Conservation (phyloP, 2,113 vertebrate genomes). For the Prietella phreatophila region DNA sequence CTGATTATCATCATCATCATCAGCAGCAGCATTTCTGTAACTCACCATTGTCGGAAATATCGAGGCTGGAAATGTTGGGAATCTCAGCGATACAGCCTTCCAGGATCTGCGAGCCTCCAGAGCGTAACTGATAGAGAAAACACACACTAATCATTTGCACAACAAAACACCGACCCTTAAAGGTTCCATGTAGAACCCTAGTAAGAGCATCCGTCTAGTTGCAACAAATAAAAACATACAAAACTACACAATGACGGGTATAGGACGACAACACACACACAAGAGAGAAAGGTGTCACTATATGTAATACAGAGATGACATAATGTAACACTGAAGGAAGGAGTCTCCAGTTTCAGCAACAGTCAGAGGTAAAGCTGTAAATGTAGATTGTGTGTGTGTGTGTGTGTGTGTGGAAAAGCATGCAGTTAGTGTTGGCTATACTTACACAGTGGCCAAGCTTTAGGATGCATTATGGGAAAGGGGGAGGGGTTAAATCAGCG, state of each 20-base stretch:
- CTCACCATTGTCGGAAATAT: constrained; percentile 97
- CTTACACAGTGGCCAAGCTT: constrained; percentile 99
- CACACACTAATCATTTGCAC: neutral
- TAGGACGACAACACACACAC: too few species aligned
- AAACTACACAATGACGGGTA: too few species aligned
- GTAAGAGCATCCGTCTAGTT: too few species aligned
- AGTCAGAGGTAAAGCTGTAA: neutral
- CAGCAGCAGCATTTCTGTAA: neutral
- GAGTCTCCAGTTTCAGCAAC: neutral
- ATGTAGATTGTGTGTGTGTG: neutral
- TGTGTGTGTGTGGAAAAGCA: neutral
- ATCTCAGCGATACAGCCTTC: constrained; percentile 97
- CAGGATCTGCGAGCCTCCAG: constrained; percentile 93
- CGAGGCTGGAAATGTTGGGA: constrained; percentile 93
- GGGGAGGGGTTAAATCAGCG: constrained; percentile 66
- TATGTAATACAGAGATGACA: neutral
- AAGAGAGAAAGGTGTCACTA: neutral
- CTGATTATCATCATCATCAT: too few species aligned
- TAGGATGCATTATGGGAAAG: constrained; percentile 79
- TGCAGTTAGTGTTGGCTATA: constrained; percentile 58
- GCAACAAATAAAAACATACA: too few species aligned
- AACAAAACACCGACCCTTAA: neutral
- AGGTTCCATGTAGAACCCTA: neutral
- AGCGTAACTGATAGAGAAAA: constrained; percentile 78
- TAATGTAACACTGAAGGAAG: neutral